phyloP scores from a whole-genome alignment of 2,888 invertebrate genomes.

The Anthrax anthrax region DNA sequence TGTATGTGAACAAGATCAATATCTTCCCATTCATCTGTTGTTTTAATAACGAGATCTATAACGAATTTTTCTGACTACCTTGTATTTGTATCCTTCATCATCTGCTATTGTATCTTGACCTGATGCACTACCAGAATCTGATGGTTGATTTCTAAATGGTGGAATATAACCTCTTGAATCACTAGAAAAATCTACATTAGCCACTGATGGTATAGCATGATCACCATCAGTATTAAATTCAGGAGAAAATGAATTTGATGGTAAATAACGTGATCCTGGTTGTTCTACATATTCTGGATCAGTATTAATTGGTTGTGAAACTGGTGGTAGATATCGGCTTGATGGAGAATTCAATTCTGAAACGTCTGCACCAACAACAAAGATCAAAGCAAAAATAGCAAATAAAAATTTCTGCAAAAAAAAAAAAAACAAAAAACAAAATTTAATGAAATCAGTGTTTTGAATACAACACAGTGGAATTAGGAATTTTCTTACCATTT shows the following conservation, averaged over 20 bases:
- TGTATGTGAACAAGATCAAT: no score
- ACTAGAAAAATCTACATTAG: no score
- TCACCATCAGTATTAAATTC: no score
- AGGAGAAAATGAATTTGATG: no score
- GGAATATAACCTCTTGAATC: no score
- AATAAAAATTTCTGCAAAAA: background rate
- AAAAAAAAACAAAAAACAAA: background rate
- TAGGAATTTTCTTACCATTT: background rate
- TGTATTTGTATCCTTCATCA: background rate
- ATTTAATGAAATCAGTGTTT: background rate
- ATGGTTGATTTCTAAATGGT: background rate
- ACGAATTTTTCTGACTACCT: background rate
- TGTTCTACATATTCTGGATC: background rate
- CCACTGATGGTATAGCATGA: no score
- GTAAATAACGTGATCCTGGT: no score
- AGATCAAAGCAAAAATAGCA: background rate
- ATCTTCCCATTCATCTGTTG: no score
- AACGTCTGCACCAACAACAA: background rate
- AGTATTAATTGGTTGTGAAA: background rate
- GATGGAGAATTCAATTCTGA: background rate
- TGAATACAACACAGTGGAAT: no score
- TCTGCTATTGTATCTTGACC: background rate
- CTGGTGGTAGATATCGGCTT: background rate
- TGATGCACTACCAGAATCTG: no score
- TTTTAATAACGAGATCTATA: background rate